Conservation (phyloP, 2,797 vertebrate genomes). For the Corythornis leucogaster region DNA sequence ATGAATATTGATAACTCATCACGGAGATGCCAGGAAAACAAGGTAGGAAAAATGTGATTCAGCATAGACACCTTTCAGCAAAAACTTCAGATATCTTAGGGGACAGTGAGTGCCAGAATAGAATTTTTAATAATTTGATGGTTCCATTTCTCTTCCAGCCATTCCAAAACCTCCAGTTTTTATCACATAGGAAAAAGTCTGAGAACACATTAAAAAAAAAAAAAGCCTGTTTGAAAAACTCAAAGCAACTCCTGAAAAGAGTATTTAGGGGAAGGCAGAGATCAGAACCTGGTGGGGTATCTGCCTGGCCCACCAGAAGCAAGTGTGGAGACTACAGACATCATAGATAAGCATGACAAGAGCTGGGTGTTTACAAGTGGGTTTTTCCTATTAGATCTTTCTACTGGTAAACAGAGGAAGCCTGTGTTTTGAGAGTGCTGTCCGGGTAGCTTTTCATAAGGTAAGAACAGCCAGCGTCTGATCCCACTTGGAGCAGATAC, state of each 20-base stretch:
- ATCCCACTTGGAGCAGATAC: not conserved
- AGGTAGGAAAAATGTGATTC: conserved; percentile 9
- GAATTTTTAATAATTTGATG: not conserved
- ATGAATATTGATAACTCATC: not conserved
- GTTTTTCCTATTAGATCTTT: not conserved
- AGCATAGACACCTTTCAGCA: not conserved
- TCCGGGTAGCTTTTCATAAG: not conserved
- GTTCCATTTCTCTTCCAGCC: not conserved
- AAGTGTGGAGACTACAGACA: not conserved
- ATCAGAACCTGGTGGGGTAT: not conserved
- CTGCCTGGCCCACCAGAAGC: not conserved
- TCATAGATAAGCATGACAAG: not conserved
- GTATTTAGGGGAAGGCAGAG: not conserved
- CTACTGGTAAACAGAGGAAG: not conserved
- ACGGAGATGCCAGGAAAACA: not conserved
- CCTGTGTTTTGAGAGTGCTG: not conserved
- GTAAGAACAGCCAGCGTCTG: not conserved
- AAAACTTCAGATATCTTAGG: not conserved
- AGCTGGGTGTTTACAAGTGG: not conserved
- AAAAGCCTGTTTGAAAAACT: not conserved
- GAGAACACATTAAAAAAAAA: not conserved
- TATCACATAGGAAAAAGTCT: not conserved
- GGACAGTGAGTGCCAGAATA: not conserved
- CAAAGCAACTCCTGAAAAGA: not conserved
- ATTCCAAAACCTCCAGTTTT: not conserved